phyloP scores from a whole-genome alignment of 2,113 vertebrate species.

The Hyaena hyaena region DNA sequence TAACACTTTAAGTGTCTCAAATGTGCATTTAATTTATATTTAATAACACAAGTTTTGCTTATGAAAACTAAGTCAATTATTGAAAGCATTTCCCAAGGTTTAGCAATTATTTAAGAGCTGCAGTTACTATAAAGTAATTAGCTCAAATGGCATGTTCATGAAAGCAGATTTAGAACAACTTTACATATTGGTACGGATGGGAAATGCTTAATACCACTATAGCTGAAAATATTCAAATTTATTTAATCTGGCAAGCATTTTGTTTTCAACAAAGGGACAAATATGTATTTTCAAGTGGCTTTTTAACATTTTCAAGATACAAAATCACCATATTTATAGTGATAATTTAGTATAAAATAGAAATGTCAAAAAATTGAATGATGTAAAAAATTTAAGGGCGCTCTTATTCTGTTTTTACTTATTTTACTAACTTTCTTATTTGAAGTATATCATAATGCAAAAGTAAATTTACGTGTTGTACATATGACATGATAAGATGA shows the following conservation, averaged over 20 bases:
- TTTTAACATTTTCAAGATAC: conserved; percentile 50
- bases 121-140: conserved; percentile 87
- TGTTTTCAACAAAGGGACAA: conserved; percentile 53
- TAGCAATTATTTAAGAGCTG: conserved; percentile 89
- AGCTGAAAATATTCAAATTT: conserved; percentile 66
- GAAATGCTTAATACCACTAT: conserved; percentile 80
- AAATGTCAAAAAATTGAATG: conserved; percentile 44
- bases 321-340: conserved; percentile 24
- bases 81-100: conserved; percentile 88
- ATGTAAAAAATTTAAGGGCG: background rate
- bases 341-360: conserved; percentile 56
- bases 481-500: background rate
- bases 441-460: background rate
- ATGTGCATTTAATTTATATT: conserved; percentile 88
- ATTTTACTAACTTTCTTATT: background rate
- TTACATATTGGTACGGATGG: conserved; percentile 80
- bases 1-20: conserved; percentile 85
- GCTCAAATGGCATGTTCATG: conserved; percentile 81
- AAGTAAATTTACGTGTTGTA: background rate
- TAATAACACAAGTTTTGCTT: conserved; percentile 87
- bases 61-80: conserved; percentile 88
- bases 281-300: conserved; percentile 48
- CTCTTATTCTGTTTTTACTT: background rate
- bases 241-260: conserved; percentile 73
- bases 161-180: conserved; percentile 85